Percentiles rank a stretch among this genome's conserved stretches.
Evolutionary conservation across 2,113 vertebrate species (phyloP).

Genomic region (Trochalopteron elliotii): DNA sequence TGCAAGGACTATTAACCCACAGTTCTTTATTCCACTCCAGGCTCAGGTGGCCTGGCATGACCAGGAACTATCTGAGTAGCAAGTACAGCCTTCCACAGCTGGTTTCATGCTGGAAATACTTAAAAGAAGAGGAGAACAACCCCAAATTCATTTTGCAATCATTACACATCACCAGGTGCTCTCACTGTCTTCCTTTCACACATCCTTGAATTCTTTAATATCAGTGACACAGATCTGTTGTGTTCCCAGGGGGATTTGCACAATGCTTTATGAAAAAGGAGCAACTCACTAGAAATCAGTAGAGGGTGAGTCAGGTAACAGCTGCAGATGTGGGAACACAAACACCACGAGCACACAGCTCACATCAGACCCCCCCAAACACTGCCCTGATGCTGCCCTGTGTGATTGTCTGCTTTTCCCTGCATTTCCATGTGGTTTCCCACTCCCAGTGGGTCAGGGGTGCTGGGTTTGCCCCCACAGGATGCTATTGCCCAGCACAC

Average conservation of each 20-base stretch:
- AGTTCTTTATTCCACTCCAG: neutral
- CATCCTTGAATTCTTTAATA: neutral
- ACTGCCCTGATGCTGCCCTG: neutral
- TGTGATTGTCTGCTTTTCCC: fast-evolving
- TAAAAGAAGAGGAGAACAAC: neutral
- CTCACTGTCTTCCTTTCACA: neutral
- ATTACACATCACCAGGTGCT: neutral
- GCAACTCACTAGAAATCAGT: neutral
- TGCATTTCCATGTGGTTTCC: neutral
- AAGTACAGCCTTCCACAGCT: fast-evolving
- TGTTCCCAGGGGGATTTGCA: neutral
- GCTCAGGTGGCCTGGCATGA: neutral
- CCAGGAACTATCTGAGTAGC: neutral
- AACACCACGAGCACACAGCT: neutral
- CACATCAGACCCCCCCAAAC: fast-evolving
- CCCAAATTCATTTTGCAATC: neutral
- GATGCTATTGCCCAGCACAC: fast-evolving
- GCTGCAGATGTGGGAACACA: neutral
- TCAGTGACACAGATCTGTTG: fast-evolving
- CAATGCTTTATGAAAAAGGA: neutral
- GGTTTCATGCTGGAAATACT: neutral
- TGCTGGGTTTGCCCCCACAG: neutral
- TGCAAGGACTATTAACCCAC: neutral
- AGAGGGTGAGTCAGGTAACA: neutral
- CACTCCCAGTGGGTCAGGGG: neutral